These are phyloP conservation scores for Catharus minimus DNA, from an alignment of 2,113 vertebrate species.

Conservation along the genomic window DNA sequence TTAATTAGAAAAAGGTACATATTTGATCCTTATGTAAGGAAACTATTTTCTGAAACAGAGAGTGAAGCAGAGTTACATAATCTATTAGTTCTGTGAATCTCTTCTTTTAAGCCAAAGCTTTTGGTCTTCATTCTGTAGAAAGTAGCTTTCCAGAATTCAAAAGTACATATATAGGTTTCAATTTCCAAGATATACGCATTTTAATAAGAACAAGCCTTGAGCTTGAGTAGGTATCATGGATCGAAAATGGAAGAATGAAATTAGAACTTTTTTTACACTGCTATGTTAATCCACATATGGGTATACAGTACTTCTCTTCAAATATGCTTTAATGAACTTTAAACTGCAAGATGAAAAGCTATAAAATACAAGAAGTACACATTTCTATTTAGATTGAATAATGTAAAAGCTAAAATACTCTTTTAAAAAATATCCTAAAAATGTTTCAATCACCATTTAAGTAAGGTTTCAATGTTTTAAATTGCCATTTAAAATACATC, in stretches of 20 bases:
- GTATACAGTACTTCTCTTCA: not conserved
- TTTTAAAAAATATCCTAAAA: not conserved
- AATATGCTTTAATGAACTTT: not conserved
- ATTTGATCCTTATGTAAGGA: not conserved
- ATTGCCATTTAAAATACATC: not conserved
- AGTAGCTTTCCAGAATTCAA: not conserved
- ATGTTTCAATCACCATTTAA: not conserved
- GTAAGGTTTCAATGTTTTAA: not conserved
- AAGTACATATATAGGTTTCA: not conserved
- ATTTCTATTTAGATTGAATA: not conserved
- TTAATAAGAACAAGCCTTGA: not conserved
- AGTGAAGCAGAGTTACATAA: not conserved
- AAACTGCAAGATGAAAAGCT: not conserved
- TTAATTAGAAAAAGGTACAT: not conserved
- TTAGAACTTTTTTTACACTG: not conserved
- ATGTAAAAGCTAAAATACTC: not conserved
- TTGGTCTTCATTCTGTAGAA: not conserved
- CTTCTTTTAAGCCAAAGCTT: not conserved
- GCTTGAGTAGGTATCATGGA: not conserved
- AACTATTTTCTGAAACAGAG: not conserved
- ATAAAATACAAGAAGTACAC: not conserved
- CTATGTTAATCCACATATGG: not conserved
- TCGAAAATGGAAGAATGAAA: not conserved
- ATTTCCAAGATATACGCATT: not conserved
- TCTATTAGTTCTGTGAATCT: not conserved